These are phyloP conservation scores for Anthonomus grandis DNA, from an alignment of 1,140 invertebrate species.

Conservation along the genomic window DNA sequence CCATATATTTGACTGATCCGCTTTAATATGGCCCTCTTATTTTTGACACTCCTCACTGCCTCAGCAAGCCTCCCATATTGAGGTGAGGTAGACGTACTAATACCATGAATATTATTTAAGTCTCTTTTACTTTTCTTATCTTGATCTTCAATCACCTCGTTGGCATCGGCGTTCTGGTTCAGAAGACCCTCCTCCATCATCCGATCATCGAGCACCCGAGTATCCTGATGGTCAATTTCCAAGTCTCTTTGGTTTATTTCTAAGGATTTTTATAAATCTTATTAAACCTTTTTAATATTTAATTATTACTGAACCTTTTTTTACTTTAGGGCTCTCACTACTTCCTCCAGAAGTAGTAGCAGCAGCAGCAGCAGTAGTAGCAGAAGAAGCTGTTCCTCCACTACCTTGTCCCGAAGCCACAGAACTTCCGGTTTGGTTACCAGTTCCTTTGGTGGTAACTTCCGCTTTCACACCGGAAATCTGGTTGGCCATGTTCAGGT, in stretches of 20 bases:
- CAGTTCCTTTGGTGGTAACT: too few species aligned
- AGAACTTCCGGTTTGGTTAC: too few species aligned
- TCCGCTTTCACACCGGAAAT: constrained; percentile 1
- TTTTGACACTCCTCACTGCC: constrained; percentile 12
- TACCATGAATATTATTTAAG: background rate
- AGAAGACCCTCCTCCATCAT: constrained; percentile 8
- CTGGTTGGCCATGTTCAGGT: constrained; percentile 29
- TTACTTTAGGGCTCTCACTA: too few species aligned
- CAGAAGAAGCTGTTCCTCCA: too few species aligned
- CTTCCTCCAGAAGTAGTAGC: too few species aligned
- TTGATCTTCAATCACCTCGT: constrained; percentile 9
- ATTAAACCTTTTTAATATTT: too few species aligned
- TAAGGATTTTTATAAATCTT: too few species aligned
- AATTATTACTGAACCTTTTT: too few species aligned
- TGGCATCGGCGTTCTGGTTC: constrained; percentile 9
- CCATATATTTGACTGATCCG: constrained; percentile 18
- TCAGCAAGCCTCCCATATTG: constrained; percentile 20
- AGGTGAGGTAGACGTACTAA: constrained; percentile 15
- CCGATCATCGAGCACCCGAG: too few species aligned
- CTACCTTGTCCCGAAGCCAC: too few species aligned
- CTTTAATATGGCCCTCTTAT: constrained; percentile 1
- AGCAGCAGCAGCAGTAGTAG: too few species aligned
- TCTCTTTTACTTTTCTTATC: constrained; percentile 9
- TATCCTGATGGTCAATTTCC: too few species aligned
- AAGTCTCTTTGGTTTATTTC: constrained; percentile 1